Percentiles rank a stretch among this genome's conserved stretches.
Evolutionary conservation across 2,797 vertebrate species (phyloP).

Genomic region (Euthynnus affinis): DNA sequence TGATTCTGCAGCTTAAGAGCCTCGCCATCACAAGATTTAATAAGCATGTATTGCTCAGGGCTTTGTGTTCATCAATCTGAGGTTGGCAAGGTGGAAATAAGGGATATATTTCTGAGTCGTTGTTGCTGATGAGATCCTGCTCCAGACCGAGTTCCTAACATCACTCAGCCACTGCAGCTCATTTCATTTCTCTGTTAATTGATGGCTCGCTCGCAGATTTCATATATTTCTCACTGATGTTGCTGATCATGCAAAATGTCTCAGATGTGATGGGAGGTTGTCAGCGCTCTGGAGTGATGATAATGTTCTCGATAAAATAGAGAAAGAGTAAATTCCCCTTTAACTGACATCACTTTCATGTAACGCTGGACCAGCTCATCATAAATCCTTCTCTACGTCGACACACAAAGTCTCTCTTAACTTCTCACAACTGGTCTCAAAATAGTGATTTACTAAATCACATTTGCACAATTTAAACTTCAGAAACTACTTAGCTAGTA

Average conservation of each 20-base stretch:
- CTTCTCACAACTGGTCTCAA: too few relatives aligned
- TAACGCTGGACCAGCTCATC: too few relatives aligned
- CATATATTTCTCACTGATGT: not conserved
- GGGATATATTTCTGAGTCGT: not conserved
- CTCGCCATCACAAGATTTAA: slow-evolving; percentile 14
- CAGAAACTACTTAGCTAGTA: too few relatives aligned
- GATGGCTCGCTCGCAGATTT: not conserved
- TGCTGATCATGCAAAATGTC: not conserved
- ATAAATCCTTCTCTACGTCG: too few relatives aligned
- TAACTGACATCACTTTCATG: too few relatives aligned
- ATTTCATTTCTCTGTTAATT: not conserved
- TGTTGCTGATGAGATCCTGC: not conserved
- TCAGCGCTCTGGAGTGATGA: not conserved
- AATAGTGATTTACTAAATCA: too few relatives aligned
- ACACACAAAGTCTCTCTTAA: too few relatives aligned
- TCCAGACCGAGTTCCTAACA: not conserved
- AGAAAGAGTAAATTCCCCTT: too few relatives aligned
- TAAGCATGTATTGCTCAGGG: not conserved
- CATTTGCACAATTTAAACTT: too few relatives aligned
- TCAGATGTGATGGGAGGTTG: not conserved
- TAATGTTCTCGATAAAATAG: not conserved
- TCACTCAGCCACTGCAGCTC: not conserved
- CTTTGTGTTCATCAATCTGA: slow-evolving; percentile 22
- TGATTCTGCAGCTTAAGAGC: slow-evolving; percentile 17
- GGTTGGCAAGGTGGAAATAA: not conserved